These are phyloP conservation scores for Nineta flava DNA, from an alignment of 2,888 invertebrate species.

Conservation along the genomic window DNA sequence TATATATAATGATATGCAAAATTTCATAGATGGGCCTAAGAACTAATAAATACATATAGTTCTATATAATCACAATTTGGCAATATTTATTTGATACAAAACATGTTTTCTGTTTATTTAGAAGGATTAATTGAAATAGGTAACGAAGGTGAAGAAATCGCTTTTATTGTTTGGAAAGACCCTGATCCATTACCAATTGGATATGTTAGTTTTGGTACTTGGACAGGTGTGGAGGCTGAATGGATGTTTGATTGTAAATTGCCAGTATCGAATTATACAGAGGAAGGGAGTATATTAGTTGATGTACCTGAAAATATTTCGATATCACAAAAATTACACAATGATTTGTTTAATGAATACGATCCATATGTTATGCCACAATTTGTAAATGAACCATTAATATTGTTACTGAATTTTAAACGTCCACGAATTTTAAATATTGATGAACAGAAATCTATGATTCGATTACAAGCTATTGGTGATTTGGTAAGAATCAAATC, in stretches of 20 bases:
- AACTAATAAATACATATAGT: background rate
- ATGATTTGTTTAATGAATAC: constrained; percentile 32
- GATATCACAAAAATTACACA: constrained; percentile 33
- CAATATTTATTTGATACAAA: background rate
- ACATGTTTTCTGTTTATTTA: constrained; percentile 17
- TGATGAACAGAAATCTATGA: too few species aligned
- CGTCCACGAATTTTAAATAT: too few species aligned
- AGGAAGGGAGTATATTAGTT: background rate
- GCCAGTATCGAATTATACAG: background rate
- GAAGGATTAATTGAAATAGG: constrained; percentile 46
- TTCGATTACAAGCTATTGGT: too few species aligned
- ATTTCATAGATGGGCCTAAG: too few species aligned
- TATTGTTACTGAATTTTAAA: too few species aligned
- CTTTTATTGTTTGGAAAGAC: constrained; percentile 43
- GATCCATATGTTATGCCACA: constrained; percentile 26
- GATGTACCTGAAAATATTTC: constrained; percentile 13
- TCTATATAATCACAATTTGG: background rate
- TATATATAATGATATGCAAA: too few species aligned
- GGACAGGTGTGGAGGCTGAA: constrained; percentile 46
- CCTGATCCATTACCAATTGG: constrained; percentile 39
- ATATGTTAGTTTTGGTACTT: constrained; percentile 53
- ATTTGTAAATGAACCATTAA: background rate
- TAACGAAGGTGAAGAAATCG: constrained; percentile 39
- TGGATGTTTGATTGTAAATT: constrained; percentile 47
- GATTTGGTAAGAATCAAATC: too few species aligned